Evolutionary conservation across 2,888 invertebrate species (phyloP), one percentile per base, ranked within the genome.

Genomic region (Drymonia ruficornis): DNA sequence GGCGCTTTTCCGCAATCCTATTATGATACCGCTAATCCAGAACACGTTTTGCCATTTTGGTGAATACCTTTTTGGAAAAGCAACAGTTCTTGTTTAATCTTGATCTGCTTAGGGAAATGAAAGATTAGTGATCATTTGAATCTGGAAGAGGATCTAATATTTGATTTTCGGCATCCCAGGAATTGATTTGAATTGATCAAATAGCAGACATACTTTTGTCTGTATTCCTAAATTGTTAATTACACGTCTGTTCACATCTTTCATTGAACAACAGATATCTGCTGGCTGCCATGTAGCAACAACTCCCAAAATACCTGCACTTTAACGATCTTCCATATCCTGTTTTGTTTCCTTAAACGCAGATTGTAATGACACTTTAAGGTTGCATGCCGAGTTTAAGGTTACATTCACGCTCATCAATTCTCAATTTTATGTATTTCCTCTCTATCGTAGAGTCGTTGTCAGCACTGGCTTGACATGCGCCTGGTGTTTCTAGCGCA

Each of bases 331-430:
- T 40, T 40, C 16, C 40, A 36, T 28, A 42, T 46, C 42, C 23
- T 36, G n/a, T 44, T 16, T 12, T 15, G 38, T 38, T 55, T 49
- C 48, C 49, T 49, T 49, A 45, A 29, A 49, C n/a, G 34, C 38
- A n/a, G 28, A 31, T 52, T 29, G 50, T 31, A 54, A 49, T 38
- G 52, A 55, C 49, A 54, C 49, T 29, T 34, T 52, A 52, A 70
- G 59, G 65, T 50, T 51, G 56, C 31, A 50, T 49, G 18, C 38
- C 50, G 52, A 65, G 57, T 65, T 70, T 56, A 58, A 70, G 71
- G 65, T 62, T 53, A 49, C 34, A 55, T 44, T 50, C 55, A 59
- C 49, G 43, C 36, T 52, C 13, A 57, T 61, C 65, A 59, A 62
- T 62, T 56, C 50, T 62, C 38, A 56, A 55, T 48, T 56, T 65